Evolutionary conservation across 2,888 invertebrate genomes (phyloP).

Genomic region (Melitaea athalia): DNA sequence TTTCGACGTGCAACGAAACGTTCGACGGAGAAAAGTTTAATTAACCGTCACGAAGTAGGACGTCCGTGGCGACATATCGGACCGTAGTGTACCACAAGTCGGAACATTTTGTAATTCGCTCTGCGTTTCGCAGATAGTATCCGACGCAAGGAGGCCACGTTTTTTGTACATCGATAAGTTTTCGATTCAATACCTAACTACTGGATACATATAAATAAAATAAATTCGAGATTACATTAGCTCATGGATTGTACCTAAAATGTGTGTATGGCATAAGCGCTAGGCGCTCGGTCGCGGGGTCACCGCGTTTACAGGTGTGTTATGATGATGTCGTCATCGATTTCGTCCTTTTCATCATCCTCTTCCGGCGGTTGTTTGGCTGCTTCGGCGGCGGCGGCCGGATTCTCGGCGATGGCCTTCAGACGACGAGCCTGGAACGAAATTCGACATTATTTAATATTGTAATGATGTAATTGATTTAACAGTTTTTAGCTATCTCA

Average conservation of each 20-base stretch:
- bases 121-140: neutral
- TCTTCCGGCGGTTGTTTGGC: conserved; percentile 88
- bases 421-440: conserved; percentile 82
- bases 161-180: conserved; percentile 32
- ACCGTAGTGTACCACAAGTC: neutral
- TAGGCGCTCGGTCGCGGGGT: conserved; percentile 20
- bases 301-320: conserved; percentile 86
- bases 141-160: conserved; percentile 8
- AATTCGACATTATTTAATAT: conserved; percentile 36
- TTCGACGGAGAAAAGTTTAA: neutral
- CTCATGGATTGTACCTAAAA: conserved; percentile 48
- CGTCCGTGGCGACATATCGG: neutral
- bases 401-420: conserved; percentile 87
- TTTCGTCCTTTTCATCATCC: conserved; percentile 93
- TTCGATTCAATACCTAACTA: conserved; percentile 29
- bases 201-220: conserved; percentile 30
- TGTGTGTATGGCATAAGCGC: conserved; percentile 46
- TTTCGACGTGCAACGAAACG: neutral
- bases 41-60: neutral
- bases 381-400: conserved; percentile 84
- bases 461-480: too few species aligned
- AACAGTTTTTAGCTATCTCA: too few species aligned
- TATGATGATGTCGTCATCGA: conserved; percentile 93
- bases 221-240: conserved; percentile 32
- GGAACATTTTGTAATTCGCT: conserved; percentile 7